Conservation (phyloP, 1,140 invertebrate genomes). For the Apocrypta bakeri region DNA sequence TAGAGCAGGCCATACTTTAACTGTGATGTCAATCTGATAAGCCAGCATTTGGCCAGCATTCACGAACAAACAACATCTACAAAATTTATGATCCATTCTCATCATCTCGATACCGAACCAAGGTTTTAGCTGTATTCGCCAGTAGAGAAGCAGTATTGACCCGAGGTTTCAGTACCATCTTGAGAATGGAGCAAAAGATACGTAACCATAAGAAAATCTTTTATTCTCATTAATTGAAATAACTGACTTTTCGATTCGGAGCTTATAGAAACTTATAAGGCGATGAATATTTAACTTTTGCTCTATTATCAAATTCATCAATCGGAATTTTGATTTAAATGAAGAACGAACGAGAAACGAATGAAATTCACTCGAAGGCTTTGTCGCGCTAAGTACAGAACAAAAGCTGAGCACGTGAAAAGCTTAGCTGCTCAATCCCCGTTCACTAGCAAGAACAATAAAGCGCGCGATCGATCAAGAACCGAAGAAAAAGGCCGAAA, state of each 20-base stretch:
- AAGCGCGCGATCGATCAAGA: constrained; percentile 45
- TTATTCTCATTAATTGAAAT: constrained; percentile 38
- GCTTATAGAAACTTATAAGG: too few species aligned
- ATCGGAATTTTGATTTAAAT: background rate
- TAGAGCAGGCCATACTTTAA: too few species aligned
- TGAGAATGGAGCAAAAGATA: constrained; percentile 35
- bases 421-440: constrained; percentile 49
- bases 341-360: background rate
- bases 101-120: too few species aligned
- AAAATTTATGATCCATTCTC: too few species aligned
- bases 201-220: constrained; percentile 30
- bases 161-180: too few species aligned
- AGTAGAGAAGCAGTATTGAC: too few species aligned
- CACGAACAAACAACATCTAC: too few species aligned
- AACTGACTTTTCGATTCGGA: background rate
- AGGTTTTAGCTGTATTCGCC: too few species aligned
- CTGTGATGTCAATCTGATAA: too few species aligned
- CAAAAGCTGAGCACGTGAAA: background rate
- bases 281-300: too few species aligned
- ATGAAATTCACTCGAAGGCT: background rate
- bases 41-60: too few species aligned
- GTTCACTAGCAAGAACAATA: constrained; percentile 52
- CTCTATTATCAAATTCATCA: too few species aligned
- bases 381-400: background rate
- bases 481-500: constrained; percentile 32